A percentile compares a stretch with the other conserved stretches of the same genome.
Evolutionary conservation across 2,888 invertebrate genomes (phyloP).

Genomic region (Electrophaes corylata): DNA sequence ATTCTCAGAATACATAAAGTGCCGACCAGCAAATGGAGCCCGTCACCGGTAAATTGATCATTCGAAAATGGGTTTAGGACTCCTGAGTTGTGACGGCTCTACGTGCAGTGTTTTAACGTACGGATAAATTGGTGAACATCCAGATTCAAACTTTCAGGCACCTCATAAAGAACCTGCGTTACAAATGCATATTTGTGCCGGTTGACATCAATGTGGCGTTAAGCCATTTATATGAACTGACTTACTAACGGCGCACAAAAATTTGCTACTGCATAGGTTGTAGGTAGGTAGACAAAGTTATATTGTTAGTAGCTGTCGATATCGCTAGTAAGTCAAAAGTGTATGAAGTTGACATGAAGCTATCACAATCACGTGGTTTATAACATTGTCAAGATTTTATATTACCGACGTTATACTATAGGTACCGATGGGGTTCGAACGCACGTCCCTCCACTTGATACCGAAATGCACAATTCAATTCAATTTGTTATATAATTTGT

Average conservation of each 20-base stretch:
- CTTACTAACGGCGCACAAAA: neutral
- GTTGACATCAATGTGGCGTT: constrained; percentile 10
- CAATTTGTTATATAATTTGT: too few relatives aligned
- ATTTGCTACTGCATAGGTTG: neutral
- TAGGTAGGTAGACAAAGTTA: too few relatives aligned
- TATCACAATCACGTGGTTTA: too few relatives aligned
- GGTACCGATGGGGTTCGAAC: too few relatives aligned
- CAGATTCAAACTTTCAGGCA: neutral
- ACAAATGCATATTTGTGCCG: constrained; percentile 10
- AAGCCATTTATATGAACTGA: constrained; percentile 9
- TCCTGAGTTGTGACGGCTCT: neutral
- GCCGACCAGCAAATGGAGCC: neutral
- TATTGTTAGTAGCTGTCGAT: too few relatives aligned
- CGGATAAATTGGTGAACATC: neutral
- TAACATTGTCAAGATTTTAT: too few relatives aligned
- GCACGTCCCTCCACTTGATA: too few relatives aligned
- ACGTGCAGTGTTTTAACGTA: neutral
- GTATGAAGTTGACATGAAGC: too few relatives aligned
- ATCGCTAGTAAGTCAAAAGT: too few relatives aligned
- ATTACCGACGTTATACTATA: too few relatives aligned
- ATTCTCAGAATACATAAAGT: constrained; percentile 49
- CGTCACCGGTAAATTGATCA: neutral
- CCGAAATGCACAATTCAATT: too few relatives aligned
- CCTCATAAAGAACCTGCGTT: neutral
- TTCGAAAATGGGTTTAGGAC: neutral